Conservation (phyloP, 2,113 vertebrate species). For the Chlamydotis undulata region DNA sequence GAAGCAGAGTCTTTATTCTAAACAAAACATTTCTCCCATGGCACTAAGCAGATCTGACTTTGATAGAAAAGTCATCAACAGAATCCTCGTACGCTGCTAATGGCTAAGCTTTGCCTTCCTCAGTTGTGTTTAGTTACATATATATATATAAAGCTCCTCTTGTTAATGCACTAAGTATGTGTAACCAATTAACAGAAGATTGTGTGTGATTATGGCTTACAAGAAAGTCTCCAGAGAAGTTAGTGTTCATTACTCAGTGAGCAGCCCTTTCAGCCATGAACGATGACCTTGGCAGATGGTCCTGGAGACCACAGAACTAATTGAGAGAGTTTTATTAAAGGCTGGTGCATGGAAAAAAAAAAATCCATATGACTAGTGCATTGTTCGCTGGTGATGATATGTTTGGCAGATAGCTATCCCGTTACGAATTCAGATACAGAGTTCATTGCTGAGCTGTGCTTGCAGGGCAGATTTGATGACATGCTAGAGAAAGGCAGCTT, state of each 20-base stretch:
- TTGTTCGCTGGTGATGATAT: conserved; percentile 49
- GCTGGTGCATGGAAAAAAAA: conserved; percentile 17
- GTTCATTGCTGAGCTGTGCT: conserved; percentile 37
- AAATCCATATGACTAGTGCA: conserved; percentile 3
- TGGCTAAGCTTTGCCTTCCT: background rate
- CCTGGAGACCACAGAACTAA: background rate
- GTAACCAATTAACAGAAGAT: conserved; percentile 40
- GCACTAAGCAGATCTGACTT: conserved; percentile 24
- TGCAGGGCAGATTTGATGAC: conserved; percentile 46
- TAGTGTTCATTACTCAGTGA: conserved; percentile 12
- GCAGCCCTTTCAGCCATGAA: conserved; percentile 23
- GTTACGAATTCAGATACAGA: conserved; percentile 34
- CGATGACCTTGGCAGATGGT: conserved; percentile 54
- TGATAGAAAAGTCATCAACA: background rate
- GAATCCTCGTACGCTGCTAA: background rate
- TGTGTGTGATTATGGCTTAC: conserved; percentile 20
- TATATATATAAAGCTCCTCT: background rate
- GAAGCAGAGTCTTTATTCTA: conserved; percentile 3
- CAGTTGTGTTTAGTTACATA: background rate
- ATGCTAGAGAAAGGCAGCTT: conserved; percentile 43
- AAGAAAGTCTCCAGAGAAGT: conserved; percentile 26
- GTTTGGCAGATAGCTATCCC: conserved; percentile 37
- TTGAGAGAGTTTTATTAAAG: conserved; percentile 49
- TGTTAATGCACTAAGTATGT: conserved; percentile 30
- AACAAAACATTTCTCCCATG: background rate